Base-by-base conservation (phyloP, 1,140 invertebrate genomes). In the Palaemon carinicauda region DNA sequence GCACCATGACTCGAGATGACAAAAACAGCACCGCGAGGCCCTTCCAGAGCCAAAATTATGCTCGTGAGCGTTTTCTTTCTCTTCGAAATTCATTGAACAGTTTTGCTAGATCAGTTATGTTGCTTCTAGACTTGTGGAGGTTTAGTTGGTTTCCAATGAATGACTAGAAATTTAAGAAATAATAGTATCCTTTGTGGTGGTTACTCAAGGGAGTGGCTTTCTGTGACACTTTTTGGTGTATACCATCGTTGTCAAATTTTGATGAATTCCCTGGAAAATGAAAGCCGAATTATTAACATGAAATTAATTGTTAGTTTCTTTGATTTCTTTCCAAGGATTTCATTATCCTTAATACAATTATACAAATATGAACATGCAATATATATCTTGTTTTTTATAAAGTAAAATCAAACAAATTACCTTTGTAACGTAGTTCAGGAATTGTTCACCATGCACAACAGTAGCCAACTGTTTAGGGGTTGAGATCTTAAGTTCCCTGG, bases 1-100 rank as follows among this genome's bases (percentile, higher is more conserved):
- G 53, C 53, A 21, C 75, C 74, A 29, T 85, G 77, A 52, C 83
- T 79, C 12, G 24, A 69, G 15, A 69, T 27, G 65, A 27, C 65
- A 69, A 69, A 69, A 15, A 69, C 12, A 7, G 65, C 65, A 21
- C 65, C 21, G 12, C 65, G 9, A 3, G 29, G 10, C 12, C 24
- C 65, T 27, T 17, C 29, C 29, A 69, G 65, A 5, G 14, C 21
- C 14, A 27, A n/a, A 24, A 24, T 15, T 15, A 69, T 69, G 5
- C n/a, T 69, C n/a, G 15, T 69, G 12, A 69, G 15, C 24, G n/a
- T 31, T 27, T 69, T 14, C 65, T 21, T 69, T 27, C 4, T 69
- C 24, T 31, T 69, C 24, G 24, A 31, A 14, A 14, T 19, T 24
- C 24, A 69, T 24, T 69, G 65, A 69, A 21, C 12, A 69, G 24